Conservation (phyloP, 2,797 vertebrate species). For the Brachymystax lenok region DNA sequence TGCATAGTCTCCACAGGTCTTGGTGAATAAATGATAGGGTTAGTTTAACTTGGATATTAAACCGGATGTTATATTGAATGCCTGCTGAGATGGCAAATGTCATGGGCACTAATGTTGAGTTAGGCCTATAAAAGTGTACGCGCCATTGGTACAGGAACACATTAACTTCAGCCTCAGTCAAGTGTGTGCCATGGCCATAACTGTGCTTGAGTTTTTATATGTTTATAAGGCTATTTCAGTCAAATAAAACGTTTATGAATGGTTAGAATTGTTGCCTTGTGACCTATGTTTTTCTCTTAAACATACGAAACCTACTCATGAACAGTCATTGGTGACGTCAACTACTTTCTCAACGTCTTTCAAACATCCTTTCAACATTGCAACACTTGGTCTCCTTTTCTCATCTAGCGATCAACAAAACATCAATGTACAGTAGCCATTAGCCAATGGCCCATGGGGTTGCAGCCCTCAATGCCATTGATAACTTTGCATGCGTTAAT, state of each 20-base stretch:
- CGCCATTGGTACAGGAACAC: not conserved
- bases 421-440: not conserved
- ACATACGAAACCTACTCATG: not conserved
- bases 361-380: not conserved
- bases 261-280: not conserved
- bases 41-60: slow-evolving; percentile 14
- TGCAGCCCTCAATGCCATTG: slow-evolving; percentile 8
- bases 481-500: slow-evolving; percentile 29
- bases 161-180: not conserved
- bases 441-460: slow-evolving; percentile 20
- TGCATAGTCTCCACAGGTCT: slow-evolving; percentile 14
- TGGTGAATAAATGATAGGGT: slow-evolving; percentile 10
- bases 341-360: not conserved
- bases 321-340: not conserved
- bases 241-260: not conserved
- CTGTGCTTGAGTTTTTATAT: not conserved
- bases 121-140: not conserved
- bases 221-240: not conserved
- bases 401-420: not conserved
- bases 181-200: not conserved
- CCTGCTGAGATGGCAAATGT: slow-evolving; percentile 13
- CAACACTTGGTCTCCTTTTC: not conserved
- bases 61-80: not conserved
- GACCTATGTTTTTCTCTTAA: not conserved
- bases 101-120: slow-evolving; percentile 5